Evolutionary conservation across 2,113 vertebrate genomes (phyloP).

Genomic region (Coreoperca whiteheadi): DNA sequence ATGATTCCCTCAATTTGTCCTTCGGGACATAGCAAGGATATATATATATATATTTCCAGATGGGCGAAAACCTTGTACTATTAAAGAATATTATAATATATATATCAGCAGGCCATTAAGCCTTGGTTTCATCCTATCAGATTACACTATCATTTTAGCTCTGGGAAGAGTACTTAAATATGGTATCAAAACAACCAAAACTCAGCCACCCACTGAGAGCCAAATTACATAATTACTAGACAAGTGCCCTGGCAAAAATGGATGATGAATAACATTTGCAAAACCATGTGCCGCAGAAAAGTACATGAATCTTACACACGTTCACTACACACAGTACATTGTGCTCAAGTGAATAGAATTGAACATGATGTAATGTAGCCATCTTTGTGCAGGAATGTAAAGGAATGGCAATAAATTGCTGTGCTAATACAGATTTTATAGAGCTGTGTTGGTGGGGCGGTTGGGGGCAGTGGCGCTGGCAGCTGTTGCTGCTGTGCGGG

Average conservation of each 20-base stretch:
- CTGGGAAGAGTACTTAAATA: slow-evolving; percentile 21
- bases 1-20: neutral
- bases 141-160: slow-evolving; percentile 8
- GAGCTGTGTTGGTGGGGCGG: slow-evolving; percentile 65
- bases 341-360: slow-evolving; percentile 31
- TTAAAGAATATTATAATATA: slow-evolving; percentile 9
- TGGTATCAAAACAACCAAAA: slow-evolving; percentile 36
- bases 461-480: slow-evolving; percentile 82
- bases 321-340: neutral
- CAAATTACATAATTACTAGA: slow-evolving; percentile 52
- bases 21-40: neutral
- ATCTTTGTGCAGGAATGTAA: slow-evolving; percentile 69
- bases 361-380: slow-evolving; percentile 36
- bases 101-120: slow-evolving; percentile 22
- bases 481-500: slow-evolving; percentile 86
- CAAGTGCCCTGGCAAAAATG: slow-evolving; percentile 13
- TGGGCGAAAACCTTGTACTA: neutral
- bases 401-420: slow-evolving; percentile 75
- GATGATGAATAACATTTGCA: slow-evolving; percentile 36
- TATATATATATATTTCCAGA: neutral
- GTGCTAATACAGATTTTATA: slow-evolving; percentile 80
- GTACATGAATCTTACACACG: neutral
- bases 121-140: neutral
- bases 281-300: slow-evolving; percentile 31
- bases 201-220: slow-evolving; percentile 44